Conservation (phyloP, 2,888 invertebrate species). For the Himalopsyche tibetana region DNA sequence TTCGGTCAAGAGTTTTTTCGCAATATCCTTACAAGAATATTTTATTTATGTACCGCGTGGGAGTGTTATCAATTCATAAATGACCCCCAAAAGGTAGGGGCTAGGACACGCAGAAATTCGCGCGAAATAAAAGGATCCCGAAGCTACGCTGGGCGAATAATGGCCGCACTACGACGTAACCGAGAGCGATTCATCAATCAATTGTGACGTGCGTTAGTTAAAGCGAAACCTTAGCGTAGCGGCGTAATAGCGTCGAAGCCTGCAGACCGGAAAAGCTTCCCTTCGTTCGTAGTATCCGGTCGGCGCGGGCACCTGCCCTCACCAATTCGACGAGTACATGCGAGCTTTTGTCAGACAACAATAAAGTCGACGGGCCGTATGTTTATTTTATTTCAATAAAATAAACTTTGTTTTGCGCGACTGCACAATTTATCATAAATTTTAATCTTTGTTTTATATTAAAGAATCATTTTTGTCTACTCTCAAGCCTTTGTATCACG, state of each 20-base stretch:
- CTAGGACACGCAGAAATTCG: background rate
- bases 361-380: background rate
- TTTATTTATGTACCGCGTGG: background rate
- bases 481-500: no score
- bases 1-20: background rate
- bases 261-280: conserved; percentile 22
- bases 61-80: conserved; percentile 29
- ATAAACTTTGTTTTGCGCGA: no score
- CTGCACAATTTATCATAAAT: no score
- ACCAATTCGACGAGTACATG: conserved; percentile 13
- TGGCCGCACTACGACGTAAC: conserved; percentile 36
- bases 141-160: background rate
- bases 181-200: conserved; percentile 62
- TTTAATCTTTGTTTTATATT: no score
- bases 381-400: background rate
- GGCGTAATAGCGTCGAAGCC: conserved; percentile 26
- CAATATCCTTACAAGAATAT: background rate
- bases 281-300: conserved; percentile 14
- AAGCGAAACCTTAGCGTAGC: conserved; percentile 26
- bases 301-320: conserved; percentile 34
- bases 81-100: conserved; percentile 9
- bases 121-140: conserved; percentile 11
- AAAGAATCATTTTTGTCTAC: no score
- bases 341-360: background rate
- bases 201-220: conserved; percentile 62